Evolutionary conservation across 2,797 vertebrate genomes (phyloP), one percentile per base, ranked within the genome.

Genomic region (Chrosomus eos): DNA sequence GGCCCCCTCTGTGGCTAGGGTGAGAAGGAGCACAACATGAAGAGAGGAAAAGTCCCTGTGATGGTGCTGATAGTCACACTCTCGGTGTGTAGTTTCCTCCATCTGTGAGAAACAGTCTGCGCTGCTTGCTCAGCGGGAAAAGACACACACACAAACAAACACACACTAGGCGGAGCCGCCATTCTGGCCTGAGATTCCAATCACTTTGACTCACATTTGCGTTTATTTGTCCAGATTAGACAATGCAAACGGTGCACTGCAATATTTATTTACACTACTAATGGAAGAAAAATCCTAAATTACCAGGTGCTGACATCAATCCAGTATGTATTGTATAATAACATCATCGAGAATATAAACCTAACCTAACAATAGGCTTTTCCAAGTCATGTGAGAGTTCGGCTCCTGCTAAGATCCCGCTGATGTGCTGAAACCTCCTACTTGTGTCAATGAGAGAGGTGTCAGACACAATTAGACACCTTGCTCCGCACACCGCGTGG

Each of bases 381-480:
- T 55, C 66, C 82, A 81, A 84, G 75, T 55, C 77, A 85, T 80
- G 60, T 80, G 64, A 67, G 83, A 58, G 79, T 71, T 67, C 36
- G 33, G 60, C 73, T 77, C 62, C 31, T 3, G 31, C 81, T 73
- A 64, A 83, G 67, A 86, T 77, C 38, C n/a, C 5, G 75, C 74
- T 66, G 80, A 80, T 40, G 75, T 76, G 88, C 72, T 81, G 82
- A 85, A 86, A 83, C 53, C 86, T 82, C 79, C 71, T 82, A 86
- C 90, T 82, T 64, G 84, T 66, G 80, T 91, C 89, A 90, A 89
- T 73, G 89, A 91, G 91, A 90, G 83, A 93, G 87, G 92, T 94
- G 94, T 94, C 93, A 94, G 92, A 91, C 92, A 88, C 92, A 90
- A 93, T 94, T 94, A 94, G 91, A 92, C 89, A 91, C 90, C 91